Conservation (phyloP, 2,888 invertebrate species). For the Acleris laterana region DNA sequence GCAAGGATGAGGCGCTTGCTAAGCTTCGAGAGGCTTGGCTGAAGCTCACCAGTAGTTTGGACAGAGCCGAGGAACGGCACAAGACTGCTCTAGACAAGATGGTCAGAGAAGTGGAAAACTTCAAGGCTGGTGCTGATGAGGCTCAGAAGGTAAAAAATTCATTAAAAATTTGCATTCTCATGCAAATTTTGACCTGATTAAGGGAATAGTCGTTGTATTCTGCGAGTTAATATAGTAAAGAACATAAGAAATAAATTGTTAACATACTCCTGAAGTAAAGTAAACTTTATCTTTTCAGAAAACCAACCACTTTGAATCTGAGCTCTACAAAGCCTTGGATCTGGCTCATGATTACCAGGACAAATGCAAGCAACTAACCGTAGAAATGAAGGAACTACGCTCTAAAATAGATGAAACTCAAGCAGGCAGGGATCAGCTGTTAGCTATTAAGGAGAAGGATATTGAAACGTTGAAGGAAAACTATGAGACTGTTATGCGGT, state of each 20-base stretch:
- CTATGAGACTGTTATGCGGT: conserved; percentile 74
- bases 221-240: too few relatives aligned
- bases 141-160: conserved; percentile 76
- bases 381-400: conserved; percentile 71
- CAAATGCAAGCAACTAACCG: conserved; percentile 83
- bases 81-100: conserved; percentile 74
- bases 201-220: too few relatives aligned
- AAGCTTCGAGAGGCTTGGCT: conserved; percentile 87
- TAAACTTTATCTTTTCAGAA: conserved; percentile 55
- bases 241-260: too few relatives aligned
- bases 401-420: conserved; percentile 66
- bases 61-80: conserved; percentile 77
- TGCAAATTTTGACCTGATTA: too few relatives aligned
- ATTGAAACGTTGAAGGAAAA: conserved; percentile 76
- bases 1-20: conserved; percentile 88
- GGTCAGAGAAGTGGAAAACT: conserved; percentile 80
- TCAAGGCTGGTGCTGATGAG: conserved; percentile 69
- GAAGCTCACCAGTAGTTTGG: conserved; percentile 73
- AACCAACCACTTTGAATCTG: conserved; percentile 86
- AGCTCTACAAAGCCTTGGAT: conserved; percentile 88
- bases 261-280: too few relatives aligned
- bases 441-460: conserved; percentile 66
- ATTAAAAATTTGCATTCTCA: too few relatives aligned
- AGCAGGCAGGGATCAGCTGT: conserved; percentile 53
- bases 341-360: conserved; percentile 88